Percentiles rank a stretch among this genome's conserved stretches.
Evolutionary conservation across 2,113 vertebrate genomes (phyloP).

Genomic region (Malurus alboscapulatus): DNA sequence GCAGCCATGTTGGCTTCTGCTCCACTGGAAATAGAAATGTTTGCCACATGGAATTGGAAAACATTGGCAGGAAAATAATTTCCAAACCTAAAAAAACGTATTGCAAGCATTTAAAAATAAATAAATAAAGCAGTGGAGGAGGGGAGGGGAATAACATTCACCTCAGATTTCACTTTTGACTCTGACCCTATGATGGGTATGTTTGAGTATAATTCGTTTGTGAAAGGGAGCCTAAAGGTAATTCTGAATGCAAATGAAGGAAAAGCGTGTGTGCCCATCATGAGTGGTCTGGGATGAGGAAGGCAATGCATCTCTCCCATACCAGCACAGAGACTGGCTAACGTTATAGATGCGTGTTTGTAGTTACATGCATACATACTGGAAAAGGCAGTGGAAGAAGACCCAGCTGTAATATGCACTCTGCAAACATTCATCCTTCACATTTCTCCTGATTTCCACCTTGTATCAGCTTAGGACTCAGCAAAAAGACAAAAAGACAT

Average conservation of each 20-base stretch:
- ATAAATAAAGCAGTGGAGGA: fast-evolving
- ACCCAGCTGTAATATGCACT: not conserved
- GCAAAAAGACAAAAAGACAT: not conserved
- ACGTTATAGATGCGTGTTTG: fast-evolving
- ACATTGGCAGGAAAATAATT: slow-evolving; percentile 52
- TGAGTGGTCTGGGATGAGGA: not conserved
- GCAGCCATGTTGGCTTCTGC: slow-evolving; percentile 53
- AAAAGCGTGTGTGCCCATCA: fast-evolving
- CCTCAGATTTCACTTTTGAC: not conserved
- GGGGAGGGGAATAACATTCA: not conserved
- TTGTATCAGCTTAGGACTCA: not conserved
- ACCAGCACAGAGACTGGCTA: not conserved
- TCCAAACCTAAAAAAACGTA: slow-evolving; percentile 31
- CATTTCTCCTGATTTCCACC: not conserved
- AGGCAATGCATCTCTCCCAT: not conserved
- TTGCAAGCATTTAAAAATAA: not conserved
- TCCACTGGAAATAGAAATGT: slow-evolving; percentile 22
- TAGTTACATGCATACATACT: fast-evolving
- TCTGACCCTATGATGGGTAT: not conserved
- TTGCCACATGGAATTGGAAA: slow-evolving; percentile 54
- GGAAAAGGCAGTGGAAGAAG: not conserved
- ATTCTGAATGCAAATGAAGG: not conserved
- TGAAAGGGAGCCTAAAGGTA: not conserved
- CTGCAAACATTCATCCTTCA: not conserved
- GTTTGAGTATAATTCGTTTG: not conserved